Conservation (phyloP, 2,888 invertebrate genomes). For the Seira sanloemensis region DNA sequence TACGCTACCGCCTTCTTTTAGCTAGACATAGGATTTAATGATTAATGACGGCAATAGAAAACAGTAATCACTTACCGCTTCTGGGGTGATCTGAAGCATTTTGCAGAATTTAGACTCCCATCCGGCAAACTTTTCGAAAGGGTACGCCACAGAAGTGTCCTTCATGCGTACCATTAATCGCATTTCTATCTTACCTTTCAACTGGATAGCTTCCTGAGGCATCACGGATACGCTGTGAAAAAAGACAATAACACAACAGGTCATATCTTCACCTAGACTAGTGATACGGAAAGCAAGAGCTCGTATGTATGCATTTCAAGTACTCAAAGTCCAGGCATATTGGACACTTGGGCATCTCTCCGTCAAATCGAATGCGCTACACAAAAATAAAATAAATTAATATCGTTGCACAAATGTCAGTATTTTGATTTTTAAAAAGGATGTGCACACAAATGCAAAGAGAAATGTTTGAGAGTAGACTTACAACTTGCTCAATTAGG, state of each 20-base stretch:
- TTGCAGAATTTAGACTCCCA: slow-evolving; percentile 75
- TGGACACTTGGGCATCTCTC: slow-evolving; percentile 86
- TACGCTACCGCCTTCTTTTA: slow-evolving; percentile 71
- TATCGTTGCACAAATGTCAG: neutral
- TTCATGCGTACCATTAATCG: slow-evolving; percentile 90
- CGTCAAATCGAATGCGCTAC: slow-evolving; percentile 64
- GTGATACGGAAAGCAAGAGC: slow-evolving; percentile 96
- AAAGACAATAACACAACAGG: slow-evolving; percentile 9
- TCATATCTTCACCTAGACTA: slow-evolving; percentile 78
- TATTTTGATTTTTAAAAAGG: neutral
- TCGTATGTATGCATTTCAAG: slow-evolving; percentile 95
- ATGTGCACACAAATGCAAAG: slow-evolving; percentile 32
- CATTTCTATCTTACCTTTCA: slow-evolving; percentile 85
- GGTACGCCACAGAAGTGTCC: slow-evolving; percentile 80
- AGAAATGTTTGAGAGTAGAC: slow-evolving; percentile 75
- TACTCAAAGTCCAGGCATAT: slow-evolving; percentile 93
- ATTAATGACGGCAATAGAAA: no score
- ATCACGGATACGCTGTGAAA: slow-evolving; percentile 80
- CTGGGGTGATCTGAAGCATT: slow-evolving; percentile 73
- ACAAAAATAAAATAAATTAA: neutral
- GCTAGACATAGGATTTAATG: no score
- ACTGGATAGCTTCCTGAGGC: slow-evolving; percentile 78
- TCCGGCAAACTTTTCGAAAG: slow-evolving; percentile 72
- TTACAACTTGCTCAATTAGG: slow-evolving; percentile 93
- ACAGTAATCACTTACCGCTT: slow-evolving; percentile 74